These are phyloP conservation scores for Volucella inflata DNA, from an alignment of 2,888 invertebrate species.

Conservation along the genomic window DNA sequence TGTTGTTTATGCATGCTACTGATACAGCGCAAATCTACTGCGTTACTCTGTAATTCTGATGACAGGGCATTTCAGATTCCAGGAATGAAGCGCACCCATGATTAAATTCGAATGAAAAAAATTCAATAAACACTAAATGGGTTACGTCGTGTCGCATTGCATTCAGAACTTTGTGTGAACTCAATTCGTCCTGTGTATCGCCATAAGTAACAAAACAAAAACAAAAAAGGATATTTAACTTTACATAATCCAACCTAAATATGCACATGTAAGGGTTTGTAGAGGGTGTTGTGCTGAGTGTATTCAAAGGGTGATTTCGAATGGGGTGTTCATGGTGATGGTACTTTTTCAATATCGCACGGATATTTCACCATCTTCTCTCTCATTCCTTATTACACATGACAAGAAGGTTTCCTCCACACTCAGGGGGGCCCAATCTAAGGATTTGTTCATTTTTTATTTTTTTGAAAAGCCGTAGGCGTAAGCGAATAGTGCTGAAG, in stretches of 20 bases:
- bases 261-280: background rate
- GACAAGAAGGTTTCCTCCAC: too few species aligned
- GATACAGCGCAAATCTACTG: background rate
- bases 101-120: constrained; percentile 11
- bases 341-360: background rate
- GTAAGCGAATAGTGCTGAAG: background rate
- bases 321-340: background rate
- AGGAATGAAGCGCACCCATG: background rate
- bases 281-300: too few species aligned
- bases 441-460: background rate
- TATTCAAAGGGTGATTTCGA: too few species aligned
- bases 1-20: background rate
- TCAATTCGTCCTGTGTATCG: constrained; percentile 9
- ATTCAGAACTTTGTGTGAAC: background rate
- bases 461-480: background rate
- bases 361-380: too few species aligned
- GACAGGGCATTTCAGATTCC: background rate
- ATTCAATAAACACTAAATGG: constrained; percentile 30
- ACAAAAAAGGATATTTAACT: constrained; percentile 8
- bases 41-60: background rate
- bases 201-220: background rate
- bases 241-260: constrained; percentile 25
- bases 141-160: background rate
- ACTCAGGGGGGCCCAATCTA: too few species aligned
- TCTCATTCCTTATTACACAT: too few species aligned